Evolutionary conservation across 1,140 invertebrate species (phyloP), one percentile per base, ranked within the genome.

Genomic region (Bombyx mandarina): DNA sequence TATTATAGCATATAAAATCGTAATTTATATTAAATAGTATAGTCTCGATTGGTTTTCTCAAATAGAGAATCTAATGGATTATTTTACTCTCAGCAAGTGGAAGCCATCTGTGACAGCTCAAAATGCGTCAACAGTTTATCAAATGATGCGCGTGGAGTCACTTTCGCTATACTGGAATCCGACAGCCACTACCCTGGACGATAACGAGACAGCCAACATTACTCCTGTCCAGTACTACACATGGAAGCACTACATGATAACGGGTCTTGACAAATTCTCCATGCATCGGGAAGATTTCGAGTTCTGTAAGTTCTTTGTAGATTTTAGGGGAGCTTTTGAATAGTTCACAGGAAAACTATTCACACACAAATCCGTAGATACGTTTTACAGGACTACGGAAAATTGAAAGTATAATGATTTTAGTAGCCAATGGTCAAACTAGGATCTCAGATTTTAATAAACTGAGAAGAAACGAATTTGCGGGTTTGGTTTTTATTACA

Each of bases 141-240:
- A 97, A 82, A 86, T 96, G 68, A 88, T 95, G 69, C 92, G 93
- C 64, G 82, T 95, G 45, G 93, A 95, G 63, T 94, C 94, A 3
- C 82, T 95, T 1, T 94, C 93, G 0, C 70, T 93, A 1, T 96
- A 96, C 74, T 93, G 94, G 90, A 95, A 96, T 78, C 90, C 93
- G 3, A 86, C 89, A 10, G 88, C 88, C 8, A 89, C 89, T 12
- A 86, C 90, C 0, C 61, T 89, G 44, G 85, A 88, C 50, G 68
- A 88, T 72, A 72, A 80, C 60, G 84, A 88, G 74, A 74, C 82
- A 54, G 62, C 81, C 8, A 69, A 89, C 63, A 77, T 92, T 77
- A 92, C 91, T 7, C 88, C 89, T 18, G 89, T 89, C 66, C 82
- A 90, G 68, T 93, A 88, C 65, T 91, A 87, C 65, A 89, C 88